Evolutionary conservation across 2,888 invertebrate species (phyloP).

Genomic region (Papilio protenor): DNA sequence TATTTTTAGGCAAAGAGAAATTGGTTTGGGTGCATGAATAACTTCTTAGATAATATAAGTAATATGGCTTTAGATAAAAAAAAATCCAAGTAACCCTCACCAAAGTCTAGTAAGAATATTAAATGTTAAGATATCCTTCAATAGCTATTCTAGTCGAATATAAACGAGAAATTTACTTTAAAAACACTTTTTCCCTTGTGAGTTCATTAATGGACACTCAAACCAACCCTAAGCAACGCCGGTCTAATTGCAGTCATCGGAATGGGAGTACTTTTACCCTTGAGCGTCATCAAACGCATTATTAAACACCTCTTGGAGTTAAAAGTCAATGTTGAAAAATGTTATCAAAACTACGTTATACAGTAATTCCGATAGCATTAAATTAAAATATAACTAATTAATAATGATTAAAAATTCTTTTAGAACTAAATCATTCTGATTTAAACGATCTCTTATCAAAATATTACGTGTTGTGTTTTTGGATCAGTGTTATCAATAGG

Average conservation of each 20-base stretch:
- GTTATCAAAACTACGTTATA: background rate
- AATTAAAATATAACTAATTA: background rate
- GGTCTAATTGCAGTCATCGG: conserved; percentile 31
- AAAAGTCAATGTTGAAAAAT: background rate
- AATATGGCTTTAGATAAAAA: too few species aligned
- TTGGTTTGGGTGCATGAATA: background rate
- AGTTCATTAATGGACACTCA: conserved; percentile 24
- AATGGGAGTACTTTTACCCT: conserved; percentile 26
- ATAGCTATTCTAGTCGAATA: background rate
- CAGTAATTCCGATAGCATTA: background rate
- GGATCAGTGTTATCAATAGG: conserved; percentile 55
- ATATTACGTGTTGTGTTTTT: background rate
- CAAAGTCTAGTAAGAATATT: background rate
- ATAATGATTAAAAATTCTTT: background rate
- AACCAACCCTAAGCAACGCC: conserved; percentile 16
- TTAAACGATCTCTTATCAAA: background rate
- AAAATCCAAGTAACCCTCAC: background rate
- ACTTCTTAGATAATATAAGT: background rate
- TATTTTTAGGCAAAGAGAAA: background rate
- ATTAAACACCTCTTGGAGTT: conserved; percentile 26
- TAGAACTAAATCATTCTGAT: background rate
- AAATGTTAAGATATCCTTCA: background rate
- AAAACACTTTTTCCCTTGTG: background rate
- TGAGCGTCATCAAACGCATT: conserved; percentile 13
- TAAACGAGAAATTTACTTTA: background rate